These are phyloP conservation scores for Drosophila tropicalis DNA, from an alignment of 1,140 invertebrate genomes.

Conservation along the genomic window DNA sequence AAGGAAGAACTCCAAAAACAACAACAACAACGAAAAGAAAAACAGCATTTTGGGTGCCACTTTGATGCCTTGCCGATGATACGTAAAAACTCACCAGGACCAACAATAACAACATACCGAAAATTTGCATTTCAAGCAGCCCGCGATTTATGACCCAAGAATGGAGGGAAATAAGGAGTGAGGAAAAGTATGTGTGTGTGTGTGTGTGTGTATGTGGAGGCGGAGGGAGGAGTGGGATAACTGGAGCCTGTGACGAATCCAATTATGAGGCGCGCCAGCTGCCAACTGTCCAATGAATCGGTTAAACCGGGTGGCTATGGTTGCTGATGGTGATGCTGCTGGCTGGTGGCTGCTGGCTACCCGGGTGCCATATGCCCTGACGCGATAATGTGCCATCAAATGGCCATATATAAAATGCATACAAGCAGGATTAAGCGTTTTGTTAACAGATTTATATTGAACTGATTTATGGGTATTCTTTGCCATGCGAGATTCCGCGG, in stretches of 20 bases:
- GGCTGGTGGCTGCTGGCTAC: not conserved
- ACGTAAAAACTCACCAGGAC: constrained; percentile 38
- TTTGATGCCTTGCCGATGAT: constrained; percentile 80
- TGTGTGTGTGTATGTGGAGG: not conserved
- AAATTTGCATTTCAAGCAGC: constrained; percentile 79
- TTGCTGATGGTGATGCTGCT: constrained; percentile 1
- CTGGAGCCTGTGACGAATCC: constrained; percentile 67
- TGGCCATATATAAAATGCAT: constrained; percentile 77
- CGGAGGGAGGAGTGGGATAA: not conserved
- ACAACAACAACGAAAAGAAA: constrained; percentile 40
- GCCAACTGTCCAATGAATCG: constrained; percentile 61
- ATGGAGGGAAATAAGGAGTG: constrained; percentile 1
- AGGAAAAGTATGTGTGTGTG: not conserved
- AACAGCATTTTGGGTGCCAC: constrained; percentile 66
- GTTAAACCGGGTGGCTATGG: constrained; percentile 2
- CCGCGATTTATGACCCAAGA: constrained; percentile 70
- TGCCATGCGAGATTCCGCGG: too few relatives aligned
- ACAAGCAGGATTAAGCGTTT: constrained; percentile 78
- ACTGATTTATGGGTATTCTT: constrained; percentile 62
- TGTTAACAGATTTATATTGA: constrained; percentile 81
- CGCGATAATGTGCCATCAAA: constrained; percentile 79
- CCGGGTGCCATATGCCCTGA: constrained; percentile 73
- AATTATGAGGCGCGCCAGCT: constrained; percentile 79
- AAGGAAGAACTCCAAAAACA: not conserved
- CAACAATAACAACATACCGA: constrained; percentile 49